Base-by-base conservation (phyloP, 1,140 invertebrate genomes). In the Nebria ingens region DNA sequence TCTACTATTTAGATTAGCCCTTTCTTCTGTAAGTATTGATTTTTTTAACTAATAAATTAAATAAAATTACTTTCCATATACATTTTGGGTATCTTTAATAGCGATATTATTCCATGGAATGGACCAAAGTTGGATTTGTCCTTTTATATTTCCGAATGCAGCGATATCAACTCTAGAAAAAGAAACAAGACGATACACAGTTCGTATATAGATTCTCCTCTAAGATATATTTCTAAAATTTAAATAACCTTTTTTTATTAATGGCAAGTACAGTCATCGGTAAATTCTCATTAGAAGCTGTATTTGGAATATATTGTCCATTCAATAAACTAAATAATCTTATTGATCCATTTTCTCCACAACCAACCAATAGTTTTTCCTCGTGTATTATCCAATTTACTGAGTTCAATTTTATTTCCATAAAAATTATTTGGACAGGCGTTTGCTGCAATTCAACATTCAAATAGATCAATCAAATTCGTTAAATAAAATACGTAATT, bases 391-490 rank as follows among this genome's bases (percentile, higher is more conserved):
- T 59, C 59, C 62, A 70, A n/a, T 50, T 42, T 12, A 65, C 21
- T 20, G 59, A 56, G 23, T 59, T 57, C 19, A 64, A 20, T 9
- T 51, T 53, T 52, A 58, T 55, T 58, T 66, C 60, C 13, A 61
- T 38, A 49, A 62, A 65, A 51, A 70, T 68, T n/a, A 68, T 56
- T 62, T 65, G 58, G 1, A 62, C 64, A 19, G 68, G 64, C 23
- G 65, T 63, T 50, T 68, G 64, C 62, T 69, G 58, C 53, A 63
- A 59, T 29, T 29, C 25, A 15, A 29, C 9, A 57, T 50, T 13
- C 3, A 34, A 42, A 29, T 49, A 53, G 54, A 29, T 42, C 13
- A 53, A 19, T 56, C 25, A 19, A 51, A 4, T 21, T 12, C 6
- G 6, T 51, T 21, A 17, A 6, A n/a, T 9, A 21, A 51, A 51